Conservation (phyloP, 2,797 vertebrate genomes). For the Spea hammondii region DNA sequence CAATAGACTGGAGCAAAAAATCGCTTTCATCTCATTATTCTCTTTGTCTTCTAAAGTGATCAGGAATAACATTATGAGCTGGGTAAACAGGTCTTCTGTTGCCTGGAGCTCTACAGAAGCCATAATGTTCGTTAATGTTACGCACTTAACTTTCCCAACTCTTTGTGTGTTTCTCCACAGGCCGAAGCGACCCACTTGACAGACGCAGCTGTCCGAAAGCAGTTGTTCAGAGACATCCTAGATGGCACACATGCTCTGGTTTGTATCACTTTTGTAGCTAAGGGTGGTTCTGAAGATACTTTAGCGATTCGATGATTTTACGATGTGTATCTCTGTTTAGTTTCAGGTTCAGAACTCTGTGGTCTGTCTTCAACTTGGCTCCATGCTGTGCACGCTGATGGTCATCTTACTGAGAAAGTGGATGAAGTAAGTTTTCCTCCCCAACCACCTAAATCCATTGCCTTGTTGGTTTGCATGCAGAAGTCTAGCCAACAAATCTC, state of each 20-base stretch:
- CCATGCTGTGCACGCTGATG: conserved; percentile 90
- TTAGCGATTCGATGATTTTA: background rate
- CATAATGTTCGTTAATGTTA: background rate
- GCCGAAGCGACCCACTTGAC: conserved; percentile 88
- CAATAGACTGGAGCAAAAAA: too few species aligned
- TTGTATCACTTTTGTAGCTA: conserved; percentile 56
- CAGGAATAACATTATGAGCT: too few species aligned
- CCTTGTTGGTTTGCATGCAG: too few species aligned
- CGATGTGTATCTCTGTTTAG: conserved; percentile 63
- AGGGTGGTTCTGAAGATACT: background rate
- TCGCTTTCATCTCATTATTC: too few species aligned
- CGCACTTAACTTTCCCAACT: background rate
- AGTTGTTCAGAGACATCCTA: conserved; percentile 89
- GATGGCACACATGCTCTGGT: conserved; percentile 87
- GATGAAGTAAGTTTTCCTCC: conserved; percentile 74
- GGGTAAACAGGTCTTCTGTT: too few species aligned
- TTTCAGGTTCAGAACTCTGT: conserved; percentile 80
- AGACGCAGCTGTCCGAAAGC: conserved; percentile 75
- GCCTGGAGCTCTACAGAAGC: too few species aligned
- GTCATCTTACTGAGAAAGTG: conserved; percentile 91
- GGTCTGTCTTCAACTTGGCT: conserved; percentile 87
- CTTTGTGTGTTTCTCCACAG: conserved; percentile 61
- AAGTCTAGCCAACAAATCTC: too few species aligned
- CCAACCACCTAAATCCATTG: too few species aligned
- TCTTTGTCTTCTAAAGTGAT: too few species aligned